Percentiles rank a stretch among this genome's conserved stretches.
Evolutionary conservation across 2,113 vertebrate species (phyloP).

Genomic region (Octodon degus): DNA sequence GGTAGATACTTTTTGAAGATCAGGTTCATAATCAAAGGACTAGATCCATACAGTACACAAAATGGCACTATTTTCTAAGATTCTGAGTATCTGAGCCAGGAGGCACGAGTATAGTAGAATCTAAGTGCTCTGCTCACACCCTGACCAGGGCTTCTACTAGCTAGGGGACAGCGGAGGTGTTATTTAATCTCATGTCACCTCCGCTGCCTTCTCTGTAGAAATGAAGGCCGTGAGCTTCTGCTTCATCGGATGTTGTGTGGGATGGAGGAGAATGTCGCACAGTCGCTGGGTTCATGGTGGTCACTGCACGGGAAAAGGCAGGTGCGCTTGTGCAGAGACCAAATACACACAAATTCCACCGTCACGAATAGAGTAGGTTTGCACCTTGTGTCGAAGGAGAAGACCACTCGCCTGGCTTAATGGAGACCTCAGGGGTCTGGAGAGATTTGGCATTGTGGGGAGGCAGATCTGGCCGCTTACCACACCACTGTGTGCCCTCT

Average conservation of each 20-base stretch:
- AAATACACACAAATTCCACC: not conserved
- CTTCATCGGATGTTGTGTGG: no score
- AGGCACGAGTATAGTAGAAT: no score
- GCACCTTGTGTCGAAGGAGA: not conserved
- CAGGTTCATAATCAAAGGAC: not conserved
- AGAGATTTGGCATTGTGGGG: accelerated
- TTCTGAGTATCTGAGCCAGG: not conserved
- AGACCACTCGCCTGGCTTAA: no score
- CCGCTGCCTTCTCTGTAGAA: not conserved
- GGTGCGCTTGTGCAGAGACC: not conserved
- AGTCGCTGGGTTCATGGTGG: accelerated
- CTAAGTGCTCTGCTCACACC: not conserved
- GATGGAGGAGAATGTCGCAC: not conserved
- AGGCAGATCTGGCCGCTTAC: not conserved
- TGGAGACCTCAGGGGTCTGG: not conserved
- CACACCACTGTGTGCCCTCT: no score
- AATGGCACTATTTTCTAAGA: not conserved
- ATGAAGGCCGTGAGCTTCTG: not conserved
- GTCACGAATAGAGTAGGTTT: not conserved
- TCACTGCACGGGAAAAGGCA: not conserved
- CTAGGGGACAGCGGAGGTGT: no score
- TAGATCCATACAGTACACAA: not conserved
- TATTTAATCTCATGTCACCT: no score
- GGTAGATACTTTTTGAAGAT: not conserved
- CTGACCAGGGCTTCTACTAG: no score